A percentile compares a stretch with the other conserved stretches of the same genome.
These are phyloP conservation scores for Actinia equina DNA, from an alignment of 64 coral and sea anemone species.

Conservation along the genomic window DNA sequence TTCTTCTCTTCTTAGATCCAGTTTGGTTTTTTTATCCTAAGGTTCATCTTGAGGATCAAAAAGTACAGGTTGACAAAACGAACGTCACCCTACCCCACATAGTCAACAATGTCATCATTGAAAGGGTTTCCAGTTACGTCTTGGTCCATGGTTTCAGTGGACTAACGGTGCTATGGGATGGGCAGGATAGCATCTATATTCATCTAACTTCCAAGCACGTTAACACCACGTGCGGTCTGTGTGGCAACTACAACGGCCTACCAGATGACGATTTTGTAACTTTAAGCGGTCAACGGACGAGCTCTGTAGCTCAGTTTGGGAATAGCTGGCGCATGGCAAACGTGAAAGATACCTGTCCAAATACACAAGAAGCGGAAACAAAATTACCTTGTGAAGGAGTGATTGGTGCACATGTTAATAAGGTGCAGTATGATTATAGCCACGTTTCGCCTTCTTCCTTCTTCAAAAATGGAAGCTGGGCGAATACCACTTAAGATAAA, in stretches of 20 bases:
- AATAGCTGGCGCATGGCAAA: slow-evolving; percentile 80
- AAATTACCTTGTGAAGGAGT: not conserved
- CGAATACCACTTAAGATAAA: too few species aligned
- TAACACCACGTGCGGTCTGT: slow-evolving; percentile 73
- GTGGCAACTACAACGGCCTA: slow-evolving; percentile 72
- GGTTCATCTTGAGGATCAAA: slow-evolving; percentile 52
- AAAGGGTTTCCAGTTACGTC: slow-evolving; percentile 54
- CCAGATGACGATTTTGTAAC: slow-evolving; percentile 67
- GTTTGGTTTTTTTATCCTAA: not conserved
- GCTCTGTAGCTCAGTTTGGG: slow-evolving; percentile 63
- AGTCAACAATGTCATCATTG: slow-evolving; percentile 67
- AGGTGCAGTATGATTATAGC: not conserved
- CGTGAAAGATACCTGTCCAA: slow-evolving; percentile 40
- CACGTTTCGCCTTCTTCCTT: too few species aligned
- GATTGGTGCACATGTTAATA: not conserved
- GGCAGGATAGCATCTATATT: slow-evolving; percentile 53
- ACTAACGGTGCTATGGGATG: slow-evolving; percentile 68
- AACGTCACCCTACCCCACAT: slow-evolving; percentile 54
- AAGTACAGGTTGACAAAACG: slow-evolving; percentile 44
- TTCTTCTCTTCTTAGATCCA: too few species aligned
- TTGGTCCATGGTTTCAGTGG: slow-evolving; percentile 65
- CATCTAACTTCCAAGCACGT: slow-evolving; percentile 53
- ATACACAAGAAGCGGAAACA: slow-evolving; percentile 32
- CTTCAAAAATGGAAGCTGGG: too few species aligned
- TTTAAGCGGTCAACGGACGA: slow-evolving; percentile 47